Base-by-base conservation (phyloP, 2,888 invertebrate genomes). In the Cyrtodaria siliqua region DNA sequence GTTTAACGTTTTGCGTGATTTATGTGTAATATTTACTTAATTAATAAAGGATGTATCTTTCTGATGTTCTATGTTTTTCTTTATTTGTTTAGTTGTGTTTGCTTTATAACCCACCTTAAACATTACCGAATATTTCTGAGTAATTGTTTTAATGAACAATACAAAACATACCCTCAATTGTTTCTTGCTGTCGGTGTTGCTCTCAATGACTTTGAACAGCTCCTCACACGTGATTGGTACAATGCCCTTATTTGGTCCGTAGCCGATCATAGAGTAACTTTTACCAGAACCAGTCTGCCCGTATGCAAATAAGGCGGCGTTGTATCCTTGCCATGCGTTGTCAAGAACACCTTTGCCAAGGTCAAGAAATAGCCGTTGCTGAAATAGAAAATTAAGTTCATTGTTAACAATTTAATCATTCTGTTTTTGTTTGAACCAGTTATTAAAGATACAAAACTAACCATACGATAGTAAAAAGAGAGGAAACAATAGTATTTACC, bases 201-300 rank as follows among this genome's bases (percentile, higher is more conserved):
- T 64, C 24, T 86, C 86, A 12, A 89, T 86, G 56, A 81, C 88
- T 63, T 82, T 85, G 68, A 90, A 90, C 20, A 90, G 75, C 53
- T 89, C 87, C 27, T 86, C 87, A 70, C 90, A 90, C 0, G 87
- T 85, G 67, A 90, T 87, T 23, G 90, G 90, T 2, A 90, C 90
- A 26, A 90, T 89, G 1, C 87, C 91, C 74, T 87, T 87, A 62
- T 91, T 91, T 6, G 88, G 69, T 9, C 87, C 89, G 66, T 91
- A 89, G 1, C 91, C 91, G 42, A 90, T 88, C 84, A 91, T 90
- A 18, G 90, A 90, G 79, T 91, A 91, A 52, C 89, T 89, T 68
- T 91, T 91, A 14, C 91, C 91, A 40, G 89, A 87, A 6, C 90
- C 90, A 3, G 91, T 91, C 80, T 91, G 91, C 4, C 91, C 91